Percentiles rank a stretch among this genome's conserved stretches.
These are phyloP conservation scores for Acholoe squamosa DNA, from an alignment of 2,888 invertebrate species.

Conservation along the genomic window DNA sequence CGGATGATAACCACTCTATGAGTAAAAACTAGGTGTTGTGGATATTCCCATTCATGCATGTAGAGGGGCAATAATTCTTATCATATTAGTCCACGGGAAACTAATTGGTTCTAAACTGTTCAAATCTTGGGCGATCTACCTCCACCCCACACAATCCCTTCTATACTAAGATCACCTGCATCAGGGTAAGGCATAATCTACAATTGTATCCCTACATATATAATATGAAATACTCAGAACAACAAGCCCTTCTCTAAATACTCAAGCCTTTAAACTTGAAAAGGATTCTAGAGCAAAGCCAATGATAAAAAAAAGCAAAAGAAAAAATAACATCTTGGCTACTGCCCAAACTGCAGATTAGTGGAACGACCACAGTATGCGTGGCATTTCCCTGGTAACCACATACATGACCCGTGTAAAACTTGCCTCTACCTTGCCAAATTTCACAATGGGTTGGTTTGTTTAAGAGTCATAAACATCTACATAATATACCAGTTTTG, in stretches of 20 bases:
- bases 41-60: too few relatives aligned
- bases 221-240: too few relatives aligned
- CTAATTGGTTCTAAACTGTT: too few relatives aligned
- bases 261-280: not conserved
- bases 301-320: not conserved
- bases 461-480: not conserved
- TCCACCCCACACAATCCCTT: too few relatives aligned
- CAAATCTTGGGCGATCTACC: too few relatives aligned
- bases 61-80: too few relatives aligned
- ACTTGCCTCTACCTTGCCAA: not conserved
- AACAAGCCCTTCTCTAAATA: not conserved
- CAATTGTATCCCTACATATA: too few relatives aligned
- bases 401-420: slow-evolving; percentile 4
- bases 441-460: not conserved
- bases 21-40: too few relatives aligned
- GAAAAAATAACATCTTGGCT: not conserved
- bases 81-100: too few relatives aligned
- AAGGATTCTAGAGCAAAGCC: not conserved
- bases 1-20: too few relatives aligned
- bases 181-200: too few relatives aligned
- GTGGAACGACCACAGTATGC: slow-evolving; percentile 13
- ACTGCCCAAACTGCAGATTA: not conserved
- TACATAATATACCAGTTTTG: not conserved
- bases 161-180: too few relatives aligned
- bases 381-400: slow-evolving; percentile 14